These are phyloP conservation scores for Scrobipalpa atriplicella DNA, from an alignment of 2,888 invertebrate genomes.

Conservation along the genomic window DNA sequence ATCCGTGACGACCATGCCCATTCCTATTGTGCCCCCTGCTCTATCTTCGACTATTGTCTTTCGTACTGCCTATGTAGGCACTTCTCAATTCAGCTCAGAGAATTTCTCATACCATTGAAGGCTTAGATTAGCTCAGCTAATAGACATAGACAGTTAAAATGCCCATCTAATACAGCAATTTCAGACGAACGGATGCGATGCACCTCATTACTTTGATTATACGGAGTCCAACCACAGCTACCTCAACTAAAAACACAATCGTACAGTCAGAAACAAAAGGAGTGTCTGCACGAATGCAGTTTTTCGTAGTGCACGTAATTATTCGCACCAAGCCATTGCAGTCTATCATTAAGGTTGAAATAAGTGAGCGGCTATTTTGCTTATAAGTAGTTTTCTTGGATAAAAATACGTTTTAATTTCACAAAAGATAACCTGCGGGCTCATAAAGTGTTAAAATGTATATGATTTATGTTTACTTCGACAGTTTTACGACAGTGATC, in stretches of 20 bases:
- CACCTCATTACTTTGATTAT: constrained; percentile 25
- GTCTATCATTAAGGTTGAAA: constrained; percentile 19
- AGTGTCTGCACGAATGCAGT: constrained; percentile 23
- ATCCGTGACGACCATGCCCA: no score
- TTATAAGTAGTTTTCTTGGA: background rate
- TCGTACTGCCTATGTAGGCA: background rate
- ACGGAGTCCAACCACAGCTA: constrained; percentile 16
- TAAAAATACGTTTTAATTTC: background rate
- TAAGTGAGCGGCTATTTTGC: constrained; percentile 5
- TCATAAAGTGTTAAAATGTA: constrained; percentile 19
- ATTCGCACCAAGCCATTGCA: constrained; percentile 10
- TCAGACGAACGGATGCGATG: constrained; percentile 20
- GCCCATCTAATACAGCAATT: constrained; percentile 22
- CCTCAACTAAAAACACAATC: constrained; percentile 10
- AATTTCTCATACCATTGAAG: background rate
- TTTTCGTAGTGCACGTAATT: constrained; percentile 24
- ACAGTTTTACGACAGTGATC: constrained; percentile 31
- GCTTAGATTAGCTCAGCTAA: constrained; percentile 1
- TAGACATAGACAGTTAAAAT: constrained; percentile 16
- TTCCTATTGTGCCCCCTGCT: constrained; percentile 4
- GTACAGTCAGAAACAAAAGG: constrained; percentile 22
- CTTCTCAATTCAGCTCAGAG: background rate
- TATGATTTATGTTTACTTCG: constrained; percentile 27
- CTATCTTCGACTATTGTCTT: constrained; percentile 4
- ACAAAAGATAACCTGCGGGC: background rate